Base-by-base conservation (phyloP, 1,140 invertebrate species). In the Stratiolaelaps scimitus region DNA sequence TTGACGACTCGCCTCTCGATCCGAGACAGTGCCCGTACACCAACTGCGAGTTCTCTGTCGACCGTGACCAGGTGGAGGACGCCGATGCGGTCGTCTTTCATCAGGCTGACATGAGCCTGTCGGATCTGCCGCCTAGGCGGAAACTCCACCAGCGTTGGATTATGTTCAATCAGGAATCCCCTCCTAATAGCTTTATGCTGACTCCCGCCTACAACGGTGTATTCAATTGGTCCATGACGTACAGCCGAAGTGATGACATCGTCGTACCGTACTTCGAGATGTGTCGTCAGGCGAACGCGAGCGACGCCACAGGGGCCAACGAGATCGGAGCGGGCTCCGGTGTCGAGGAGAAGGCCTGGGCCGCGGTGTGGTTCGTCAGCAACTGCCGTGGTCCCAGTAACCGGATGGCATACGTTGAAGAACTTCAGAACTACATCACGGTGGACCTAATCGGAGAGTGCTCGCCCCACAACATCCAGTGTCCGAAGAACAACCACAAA, bases 141-240 rank as follows among this genome's bases (percentile, higher is more conserved):
- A 71, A 70, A 13, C 64, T 69, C 0, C 69, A 74, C 47, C 82
- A 84, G 70, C 76, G 79, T 20, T 84, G 82, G 82, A 76, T 83
- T 0, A 83, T 82, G 68, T 72, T 82, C 13, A 81, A 77, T 0
- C 80, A 83, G 67, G 83, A 84, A 73, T 81, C 80, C 29, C 81
- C 82, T 0, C 56, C 64, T 10, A 67, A 69, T 53, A 68, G 69
- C 28, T 65, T 67, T 15, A 53, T 47, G 65, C 20, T 68, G 64
- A 13, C 15, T 67, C 20, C 40, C 19, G 6, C 40, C 65, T 29
- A 67, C 65, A 66, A 67, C 20, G 67, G 67, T 20, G 26, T 72
- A 17, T 77, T 79, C 71, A 78, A 80, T 68, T 78, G 77, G 77
- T 78, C 77, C 0, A 76, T 77, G 74, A 77, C 76, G 0, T 78